Base-by-base conservation (phyloP, 2,113 vertebrate genomes). In the Corapipo altera region DNA sequence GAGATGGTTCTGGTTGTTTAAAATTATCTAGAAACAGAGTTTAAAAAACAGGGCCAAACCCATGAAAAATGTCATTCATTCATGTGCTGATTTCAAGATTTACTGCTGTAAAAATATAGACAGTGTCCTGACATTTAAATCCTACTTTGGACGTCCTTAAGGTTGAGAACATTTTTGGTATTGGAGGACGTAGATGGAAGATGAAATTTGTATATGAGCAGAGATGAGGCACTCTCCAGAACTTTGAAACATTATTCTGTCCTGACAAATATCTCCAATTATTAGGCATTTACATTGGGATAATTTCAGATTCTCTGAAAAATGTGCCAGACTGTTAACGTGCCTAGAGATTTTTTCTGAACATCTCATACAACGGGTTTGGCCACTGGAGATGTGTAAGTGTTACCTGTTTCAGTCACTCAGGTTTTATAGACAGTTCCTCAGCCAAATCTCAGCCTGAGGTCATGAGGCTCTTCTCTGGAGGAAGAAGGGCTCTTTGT, bases 401-500 rank as follows among this genome's bases (percentile, higher is more conserved):
- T 1, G 61, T 88, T 93, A 91, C 93, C 92, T 96, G 61, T 52
- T 77, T 26, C 44, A 58, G 43, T 81, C 1, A 0, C 70, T 74
- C 2, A 7, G 86, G 69, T 88, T 95, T 95, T 95, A 95, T 52
- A 91, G 95, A 72, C 73, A 71, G 11, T 28, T 37, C 67, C 32
- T 64, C 14, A 58, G 87, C 93, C 66, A 71, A 67, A 39, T 58
- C 78, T 77, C 88, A 91, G 72, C 72, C 90, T 77, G 79, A 88
- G 80, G 70, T 85, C 0, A 0, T 4, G 12, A 78, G 59, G 70
- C 74, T 88, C 93, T 93, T 33, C 79, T 77, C 55, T 0, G 6
- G 35, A 84, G 72, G 37, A 64, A 92, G 83, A 96, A 91, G 65
- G 75, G 72, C 65, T 80, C 92, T 93, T 91, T 94, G 55, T 89